phyloP scores from a whole-genome alignment of 2,113 vertebrate genomes.

The Nothoprocta pentlandii region DNA sequence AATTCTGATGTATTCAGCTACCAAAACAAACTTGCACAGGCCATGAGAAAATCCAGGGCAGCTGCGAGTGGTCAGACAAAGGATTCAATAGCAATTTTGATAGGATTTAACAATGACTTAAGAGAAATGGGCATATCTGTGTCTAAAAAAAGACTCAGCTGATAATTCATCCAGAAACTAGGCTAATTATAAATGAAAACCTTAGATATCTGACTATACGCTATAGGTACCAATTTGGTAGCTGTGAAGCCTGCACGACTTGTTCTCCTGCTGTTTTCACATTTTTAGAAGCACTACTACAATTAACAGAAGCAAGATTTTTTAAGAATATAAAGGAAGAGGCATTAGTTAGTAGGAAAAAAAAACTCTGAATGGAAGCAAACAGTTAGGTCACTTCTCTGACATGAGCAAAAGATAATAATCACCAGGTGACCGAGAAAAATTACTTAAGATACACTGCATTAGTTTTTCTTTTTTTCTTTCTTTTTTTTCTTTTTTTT shows the following conservation, averaged over 20 bases:
- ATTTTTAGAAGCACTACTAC: neutral
- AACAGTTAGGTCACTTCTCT: neutral
- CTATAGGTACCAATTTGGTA: constrained; percentile 21
- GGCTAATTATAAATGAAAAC: constrained; percentile 44
- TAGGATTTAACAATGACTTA: neutral
- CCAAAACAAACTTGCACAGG: neutral
- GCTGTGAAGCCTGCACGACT: neutral
- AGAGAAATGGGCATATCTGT: constrained; percentile 6
- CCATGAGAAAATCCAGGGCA: neutral
- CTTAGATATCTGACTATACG: neutral
- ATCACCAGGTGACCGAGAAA: constrained; percentile 27
- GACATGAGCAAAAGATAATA: neutral
- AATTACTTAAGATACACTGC: neutral
- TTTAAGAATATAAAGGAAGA: neutral
- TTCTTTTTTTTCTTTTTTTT: neutral
- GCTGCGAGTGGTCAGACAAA: neutral
- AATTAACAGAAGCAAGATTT: neutral
- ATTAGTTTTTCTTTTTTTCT: neutral
- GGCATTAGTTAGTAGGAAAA: neutral
- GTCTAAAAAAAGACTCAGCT: neutral
- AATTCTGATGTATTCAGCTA: neutral
- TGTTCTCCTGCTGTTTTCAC: neutral
- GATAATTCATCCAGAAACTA: constrained; percentile 26
- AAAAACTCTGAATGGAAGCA: neutral
- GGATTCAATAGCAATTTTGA: neutral